A percentile compares a stretch with the other conserved stretches of the same genome.
These are phyloP conservation scores for Orientallactaga sibirica DNA, from an alignment of 2,797 vertebrate genomes.

Conservation along the genomic window DNA sequence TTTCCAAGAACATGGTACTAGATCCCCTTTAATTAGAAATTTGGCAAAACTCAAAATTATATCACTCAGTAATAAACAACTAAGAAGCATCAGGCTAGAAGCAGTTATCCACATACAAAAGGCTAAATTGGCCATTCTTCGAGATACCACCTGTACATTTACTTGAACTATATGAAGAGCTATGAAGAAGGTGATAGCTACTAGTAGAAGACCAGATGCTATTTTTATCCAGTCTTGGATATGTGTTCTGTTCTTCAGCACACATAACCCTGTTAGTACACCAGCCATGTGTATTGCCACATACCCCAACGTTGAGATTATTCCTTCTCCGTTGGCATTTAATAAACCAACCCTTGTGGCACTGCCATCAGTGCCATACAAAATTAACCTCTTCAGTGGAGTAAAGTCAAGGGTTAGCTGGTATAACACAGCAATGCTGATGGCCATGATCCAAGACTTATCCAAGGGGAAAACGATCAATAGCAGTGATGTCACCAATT, in stretches of 20 bases:
- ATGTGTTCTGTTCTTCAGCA: constrained; percentile 88
- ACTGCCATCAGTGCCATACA: constrained; percentile 90
- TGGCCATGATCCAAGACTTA: no score
- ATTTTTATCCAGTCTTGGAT: constrained; percentile 91
- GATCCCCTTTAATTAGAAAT: constrained; percentile 87
- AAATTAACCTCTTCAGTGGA: constrained; percentile 91
- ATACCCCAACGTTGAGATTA: constrained; percentile 94
- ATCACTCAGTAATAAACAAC: constrained; percentile 89
- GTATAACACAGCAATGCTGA: no score
- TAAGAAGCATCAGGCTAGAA: constrained; percentile 91
- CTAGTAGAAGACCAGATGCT: constrained; percentile 85
- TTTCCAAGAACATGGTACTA: constrained; percentile 91
- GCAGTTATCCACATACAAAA: constrained; percentile 95
- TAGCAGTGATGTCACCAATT: no score
- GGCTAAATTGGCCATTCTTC: constrained; percentile 94
- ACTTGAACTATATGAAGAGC: constrained; percentile 87
- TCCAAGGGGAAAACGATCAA: no score
- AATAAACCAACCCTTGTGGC: constrained; percentile 90
- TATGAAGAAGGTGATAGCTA: constrained; percentile 84
- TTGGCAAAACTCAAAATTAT: constrained; percentile 91
- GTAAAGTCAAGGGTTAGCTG: constrained; percentile 84
- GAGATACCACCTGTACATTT: constrained; percentile 92
- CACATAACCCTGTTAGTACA: constrained; percentile 93
- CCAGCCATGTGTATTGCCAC: constrained; percentile 94
- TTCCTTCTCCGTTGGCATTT: constrained; percentile 95